Percentiles rank a stretch among this genome's conserved stretches.
Evolutionary conservation across 2,113 vertebrate genomes (phyloP).

Genomic region (Miniopterus natalensis): DNA sequence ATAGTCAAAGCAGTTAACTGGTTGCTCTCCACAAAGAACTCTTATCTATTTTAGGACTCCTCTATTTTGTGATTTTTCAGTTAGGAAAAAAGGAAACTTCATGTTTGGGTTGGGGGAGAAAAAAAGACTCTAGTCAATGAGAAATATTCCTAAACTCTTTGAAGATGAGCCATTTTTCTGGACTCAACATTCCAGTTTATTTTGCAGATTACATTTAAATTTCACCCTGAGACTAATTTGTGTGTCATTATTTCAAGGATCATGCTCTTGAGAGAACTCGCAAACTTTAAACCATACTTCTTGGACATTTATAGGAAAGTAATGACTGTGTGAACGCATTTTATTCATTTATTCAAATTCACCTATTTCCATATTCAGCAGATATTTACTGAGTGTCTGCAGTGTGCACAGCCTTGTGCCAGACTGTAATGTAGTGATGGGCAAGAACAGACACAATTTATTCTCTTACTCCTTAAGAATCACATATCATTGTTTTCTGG

Average conservation of each 20-base stretch:
- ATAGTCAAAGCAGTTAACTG: conserved; percentile 57
- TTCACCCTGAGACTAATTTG: neutral
- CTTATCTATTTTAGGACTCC: neutral
- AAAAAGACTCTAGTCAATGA: neutral
- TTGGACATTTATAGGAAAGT: neutral
- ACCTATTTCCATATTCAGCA: conserved; percentile 24
- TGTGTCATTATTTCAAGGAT: neutral
- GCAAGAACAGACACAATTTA: neutral
- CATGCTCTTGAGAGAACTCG: neutral
- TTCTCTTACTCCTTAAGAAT: neutral
- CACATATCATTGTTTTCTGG: neutral
- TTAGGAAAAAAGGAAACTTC: neutral
- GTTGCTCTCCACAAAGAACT: neutral
- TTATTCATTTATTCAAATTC: conserved; percentile 1
- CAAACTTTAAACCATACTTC: neutral
- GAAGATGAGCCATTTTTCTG: neutral
- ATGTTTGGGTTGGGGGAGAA: neutral
- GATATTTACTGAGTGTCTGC: neutral
- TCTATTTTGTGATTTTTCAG: conserved; percentile 36
- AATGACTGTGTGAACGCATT: neutral
- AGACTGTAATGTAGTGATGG: neutral
- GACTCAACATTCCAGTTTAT: neutral
- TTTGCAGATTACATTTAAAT: conserved; percentile 20
- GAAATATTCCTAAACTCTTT: neutral
- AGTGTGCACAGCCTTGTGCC: neutral